Conservation (phyloP, 2,888 invertebrate genomes). For the Gryllus longicercus region DNA sequence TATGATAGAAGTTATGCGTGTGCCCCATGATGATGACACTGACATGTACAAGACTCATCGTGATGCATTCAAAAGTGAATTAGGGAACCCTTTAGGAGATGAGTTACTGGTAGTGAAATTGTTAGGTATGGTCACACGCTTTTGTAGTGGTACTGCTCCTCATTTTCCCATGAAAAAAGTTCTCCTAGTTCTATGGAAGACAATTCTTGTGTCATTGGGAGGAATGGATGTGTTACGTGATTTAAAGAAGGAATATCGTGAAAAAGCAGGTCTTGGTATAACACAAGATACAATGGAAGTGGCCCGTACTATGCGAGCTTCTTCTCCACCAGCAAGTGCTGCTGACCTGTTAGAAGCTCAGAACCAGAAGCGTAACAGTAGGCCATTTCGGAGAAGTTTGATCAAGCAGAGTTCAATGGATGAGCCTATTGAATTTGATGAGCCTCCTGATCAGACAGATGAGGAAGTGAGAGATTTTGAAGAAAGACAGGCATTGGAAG, state of each 20-base stretch:
- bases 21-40: slow-evolving; percentile 52
- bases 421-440: slow-evolving; percentile 70
- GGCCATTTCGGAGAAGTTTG: slow-evolving; percentile 66
- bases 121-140: slow-evolving; percentile 92
- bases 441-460: slow-evolving; percentile 43
- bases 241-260: slow-evolving; percentile 68
- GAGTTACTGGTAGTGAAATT: slow-evolving; percentile 84
- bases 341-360: slow-evolving; percentile 84
- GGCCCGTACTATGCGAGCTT: slow-evolving; percentile 89
- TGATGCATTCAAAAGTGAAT: slow-evolving; percentile 60
- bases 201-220: slow-evolving; percentile 85
- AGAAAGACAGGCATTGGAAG: slow-evolving; percentile 48
- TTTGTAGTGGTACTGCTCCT: slow-evolving; percentile 92
- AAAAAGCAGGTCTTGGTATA: slow-evolving; percentile 63
- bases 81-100: slow-evolving; percentile 63
- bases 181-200: slow-evolving; percentile 90
- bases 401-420: slow-evolving; percentile 91
- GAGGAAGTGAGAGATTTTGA: slow-evolving; percentile 48
- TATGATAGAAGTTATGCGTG: slow-evolving; percentile 90
- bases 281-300: slow-evolving; percentile 91
- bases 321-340: slow-evolving; percentile 90
- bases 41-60: slow-evolving; percentile 55
- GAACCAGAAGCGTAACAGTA: slow-evolving; percentile 70
- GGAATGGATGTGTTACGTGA: slow-evolving; percentile 81
- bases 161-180: slow-evolving; percentile 99